Conservation (phyloP, 2,797 vertebrate genomes). For the Carduelis carduelis region DNA sequence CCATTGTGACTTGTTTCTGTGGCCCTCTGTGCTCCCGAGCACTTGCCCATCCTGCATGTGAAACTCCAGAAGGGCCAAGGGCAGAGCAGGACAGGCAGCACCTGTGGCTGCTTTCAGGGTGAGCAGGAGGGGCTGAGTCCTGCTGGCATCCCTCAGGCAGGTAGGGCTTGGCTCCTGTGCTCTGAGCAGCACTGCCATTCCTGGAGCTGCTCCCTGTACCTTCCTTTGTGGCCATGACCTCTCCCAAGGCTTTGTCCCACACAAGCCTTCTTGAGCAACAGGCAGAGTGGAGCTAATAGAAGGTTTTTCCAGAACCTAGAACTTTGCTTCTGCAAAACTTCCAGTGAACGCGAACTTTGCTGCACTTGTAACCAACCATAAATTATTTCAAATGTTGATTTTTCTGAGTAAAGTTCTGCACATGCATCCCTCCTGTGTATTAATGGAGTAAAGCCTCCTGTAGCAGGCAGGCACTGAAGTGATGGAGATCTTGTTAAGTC, state of each 20-base stretch:
- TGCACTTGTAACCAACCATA: background rate
- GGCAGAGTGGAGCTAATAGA: background rate
- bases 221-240: background rate
- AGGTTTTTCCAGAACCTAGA: background rate
- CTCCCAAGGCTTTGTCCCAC: background rate
- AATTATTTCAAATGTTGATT: background rate
- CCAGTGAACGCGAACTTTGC: background rate
- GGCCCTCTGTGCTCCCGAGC: background rate
- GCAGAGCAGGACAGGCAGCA: background rate
- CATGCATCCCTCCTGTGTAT: fast-evolving
- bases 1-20: background rate
- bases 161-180: background rate
- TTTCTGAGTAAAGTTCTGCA: background rate
- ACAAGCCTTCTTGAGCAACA: background rate
- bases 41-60: background rate
- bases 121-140: background rate
- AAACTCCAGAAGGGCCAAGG: background rate
- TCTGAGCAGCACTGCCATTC: background rate
- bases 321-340: background rate
- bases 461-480: background rate
- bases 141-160: background rate
- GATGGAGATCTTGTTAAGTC: background rate
- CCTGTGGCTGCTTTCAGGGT: background rate
- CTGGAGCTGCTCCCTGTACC: background rate
- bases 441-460: background rate